Evolutionary conservation across 2,888 invertebrate species (phyloP).

Genomic region (Macaria notata): DNA sequence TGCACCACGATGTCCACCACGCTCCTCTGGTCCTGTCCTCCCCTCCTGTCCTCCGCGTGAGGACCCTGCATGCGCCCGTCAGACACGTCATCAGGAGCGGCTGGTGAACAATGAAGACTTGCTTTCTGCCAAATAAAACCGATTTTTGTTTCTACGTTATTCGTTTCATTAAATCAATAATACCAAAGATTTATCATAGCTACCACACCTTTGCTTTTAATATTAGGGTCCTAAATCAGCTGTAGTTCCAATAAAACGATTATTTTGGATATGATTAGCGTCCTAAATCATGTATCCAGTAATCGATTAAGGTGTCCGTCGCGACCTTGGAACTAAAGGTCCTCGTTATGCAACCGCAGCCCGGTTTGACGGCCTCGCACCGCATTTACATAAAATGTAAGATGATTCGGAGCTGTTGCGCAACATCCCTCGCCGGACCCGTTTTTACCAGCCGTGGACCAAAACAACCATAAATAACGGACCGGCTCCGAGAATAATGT

Average conservation of each 20-base stretch:
- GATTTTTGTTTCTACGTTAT: slow-evolving; percentile 8
- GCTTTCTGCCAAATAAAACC: slow-evolving; percentile 24
- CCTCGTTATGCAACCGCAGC: slow-evolving; percentile 29
- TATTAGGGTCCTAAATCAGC: too few relatives aligned
- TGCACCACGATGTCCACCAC: neutral
- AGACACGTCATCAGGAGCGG: slow-evolving; percentile 21
- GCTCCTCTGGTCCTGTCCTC: slow-evolving; percentile 17
- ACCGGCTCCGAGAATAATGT: too few relatives aligned
- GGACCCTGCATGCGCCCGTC: slow-evolving; percentile 22
- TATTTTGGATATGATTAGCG: too few relatives aligned
- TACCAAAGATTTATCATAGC: neutral
- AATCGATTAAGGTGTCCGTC: slow-evolving; percentile 27
- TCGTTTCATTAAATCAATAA: neutral
- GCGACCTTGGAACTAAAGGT: slow-evolving; percentile 28
- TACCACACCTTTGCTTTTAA: neutral
- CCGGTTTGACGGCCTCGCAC: slow-evolving; percentile 29
- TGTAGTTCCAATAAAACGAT: too few relatives aligned
- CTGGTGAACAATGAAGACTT: slow-evolving; percentile 27
- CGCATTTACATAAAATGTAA: slow-evolving; percentile 33
- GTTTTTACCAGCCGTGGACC: too few relatives aligned
- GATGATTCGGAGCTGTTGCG: slow-evolving; percentile 25
- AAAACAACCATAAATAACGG: too few relatives aligned
- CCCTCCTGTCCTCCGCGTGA: slow-evolving; percentile 34
- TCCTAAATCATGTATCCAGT: neutral
- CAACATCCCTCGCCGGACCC: slow-evolving; percentile 5